A percentile compares a stretch with the other conserved stretches of the same genome.
Evolutionary conservation across 30 jellyfish, hydroid and myxozoan species (phyloP).

Genomic region (Clytia hemisphaerica): DNA sequence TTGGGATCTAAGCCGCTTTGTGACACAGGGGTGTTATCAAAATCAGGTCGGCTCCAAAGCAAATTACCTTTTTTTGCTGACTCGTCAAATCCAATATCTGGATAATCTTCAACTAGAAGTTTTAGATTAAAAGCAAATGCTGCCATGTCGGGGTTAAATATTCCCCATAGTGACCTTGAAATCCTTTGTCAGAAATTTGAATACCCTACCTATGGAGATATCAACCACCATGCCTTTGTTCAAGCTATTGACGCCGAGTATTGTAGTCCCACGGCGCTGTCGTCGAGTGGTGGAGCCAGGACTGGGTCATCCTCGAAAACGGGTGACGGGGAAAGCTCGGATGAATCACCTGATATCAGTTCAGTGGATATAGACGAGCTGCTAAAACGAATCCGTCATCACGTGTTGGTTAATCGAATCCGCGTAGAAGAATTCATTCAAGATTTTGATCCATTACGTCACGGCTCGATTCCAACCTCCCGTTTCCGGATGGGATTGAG

Average conservation of each 20-base stretch:
- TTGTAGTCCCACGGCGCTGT: too few species aligned
- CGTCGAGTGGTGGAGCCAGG: too few species aligned
- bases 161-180: too few species aligned
- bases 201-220: conserved; percentile 65
- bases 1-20: too few species aligned
- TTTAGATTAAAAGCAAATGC: conserved; percentile 77
- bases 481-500: conserved; percentile 94
- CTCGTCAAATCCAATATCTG: conserved; percentile 48
- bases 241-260: conserved; percentile 97
- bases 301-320: background rate
- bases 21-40: too few species aligned
- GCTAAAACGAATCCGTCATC: conserved; percentile 71
- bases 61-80: conserved; percentile 65
- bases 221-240: conserved; percentile 87
- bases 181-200: conserved; percentile 72
- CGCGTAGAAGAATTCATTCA: conserved; percentile 93
- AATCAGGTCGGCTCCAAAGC: too few species aligned
- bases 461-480: conserved; percentile 73
- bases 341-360: background rate
- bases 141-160: too few species aligned
- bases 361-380: conserved; percentile 49
- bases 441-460: conserved; percentile 95
- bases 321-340: background rate
- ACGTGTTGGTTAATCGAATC: conserved; percentile 75
- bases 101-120: conserved; percentile 49